Conservation (phyloP, 2,797 vertebrate genomes). For the Oreortyx pictus region DNA sequence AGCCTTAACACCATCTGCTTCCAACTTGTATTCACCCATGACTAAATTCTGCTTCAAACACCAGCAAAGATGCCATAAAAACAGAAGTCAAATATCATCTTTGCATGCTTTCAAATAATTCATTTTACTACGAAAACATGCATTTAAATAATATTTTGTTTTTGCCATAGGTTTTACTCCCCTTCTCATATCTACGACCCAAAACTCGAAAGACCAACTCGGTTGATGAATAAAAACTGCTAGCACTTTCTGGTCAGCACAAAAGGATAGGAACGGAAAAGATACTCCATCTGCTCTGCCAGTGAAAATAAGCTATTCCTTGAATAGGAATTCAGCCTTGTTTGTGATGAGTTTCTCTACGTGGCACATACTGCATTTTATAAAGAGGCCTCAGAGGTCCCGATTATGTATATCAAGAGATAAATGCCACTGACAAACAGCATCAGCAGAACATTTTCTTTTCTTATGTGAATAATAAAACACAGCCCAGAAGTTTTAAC, state of each 20-base stretch:
- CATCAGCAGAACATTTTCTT: background rate
- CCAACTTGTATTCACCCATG: background rate
- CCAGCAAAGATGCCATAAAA: background rate
- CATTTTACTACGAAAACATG: background rate
- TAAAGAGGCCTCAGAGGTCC: background rate
- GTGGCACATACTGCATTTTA: background rate
- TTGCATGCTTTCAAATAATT: background rate
- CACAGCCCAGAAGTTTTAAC: background rate
- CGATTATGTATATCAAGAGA: background rate
- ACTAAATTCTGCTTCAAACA: background rate
- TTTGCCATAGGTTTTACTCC: background rate
- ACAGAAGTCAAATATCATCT: background rate
- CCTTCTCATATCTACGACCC: background rate
- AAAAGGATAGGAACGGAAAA: background rate
- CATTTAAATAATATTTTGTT: background rate
- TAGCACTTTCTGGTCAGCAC: background rate
- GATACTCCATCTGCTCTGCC: background rate
- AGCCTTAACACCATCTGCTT: background rate
- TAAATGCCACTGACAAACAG: background rate
- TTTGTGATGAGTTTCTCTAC: background rate
- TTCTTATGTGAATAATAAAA: background rate
- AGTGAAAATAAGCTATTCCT: background rate
- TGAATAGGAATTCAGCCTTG: background rate
- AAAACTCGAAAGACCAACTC: background rate
- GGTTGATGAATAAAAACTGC: background rate